A percentile compares a stretch with the other conserved stretches of the same genome.
Conservation (phyloP, 2,113 vertebrate genomes). For the Dryoscopus gambensis region DNA sequence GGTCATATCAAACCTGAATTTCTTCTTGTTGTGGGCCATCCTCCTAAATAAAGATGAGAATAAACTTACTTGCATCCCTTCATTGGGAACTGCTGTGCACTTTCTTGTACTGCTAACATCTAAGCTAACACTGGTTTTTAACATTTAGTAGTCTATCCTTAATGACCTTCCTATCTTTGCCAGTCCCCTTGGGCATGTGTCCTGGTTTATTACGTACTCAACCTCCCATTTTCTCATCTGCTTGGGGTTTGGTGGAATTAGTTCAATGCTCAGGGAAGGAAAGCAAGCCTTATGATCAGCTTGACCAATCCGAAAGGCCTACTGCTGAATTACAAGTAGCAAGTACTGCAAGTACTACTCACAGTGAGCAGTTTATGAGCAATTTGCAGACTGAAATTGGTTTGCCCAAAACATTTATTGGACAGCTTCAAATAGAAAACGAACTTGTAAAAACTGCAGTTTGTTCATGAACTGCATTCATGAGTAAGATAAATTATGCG, state of each 20-base stretch:
- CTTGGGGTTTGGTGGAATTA: neutral
- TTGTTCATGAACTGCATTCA: constrained; percentile 33
- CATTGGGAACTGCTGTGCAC: neutral
- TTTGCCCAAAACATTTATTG: constrained; percentile 54
- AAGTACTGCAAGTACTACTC: neutral
- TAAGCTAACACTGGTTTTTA: neutral
- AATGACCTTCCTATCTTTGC: neutral
- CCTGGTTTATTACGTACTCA: neutral
- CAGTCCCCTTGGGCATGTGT: neutral
- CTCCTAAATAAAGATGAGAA: neutral
- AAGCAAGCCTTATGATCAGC: neutral
- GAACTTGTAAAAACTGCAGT: constrained; percentile 34
- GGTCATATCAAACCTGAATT: neutral
- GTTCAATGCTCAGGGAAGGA: neutral
- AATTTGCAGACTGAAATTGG: constrained; percentile 48
- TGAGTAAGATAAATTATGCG: neutral
- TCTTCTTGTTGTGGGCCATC: neutral
- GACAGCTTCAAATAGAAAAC: constrained; percentile 40
- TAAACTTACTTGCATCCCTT: neutral
- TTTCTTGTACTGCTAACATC: neutral
- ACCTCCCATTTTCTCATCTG: neutral
- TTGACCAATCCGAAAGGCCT: neutral
- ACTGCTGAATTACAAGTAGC: neutral
- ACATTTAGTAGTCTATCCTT: neutral
- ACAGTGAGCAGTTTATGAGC: neutral